phyloP scores from a whole-genome alignment of 2,113 vertebrate species.

The Spheniscus mendiculus region DNA sequence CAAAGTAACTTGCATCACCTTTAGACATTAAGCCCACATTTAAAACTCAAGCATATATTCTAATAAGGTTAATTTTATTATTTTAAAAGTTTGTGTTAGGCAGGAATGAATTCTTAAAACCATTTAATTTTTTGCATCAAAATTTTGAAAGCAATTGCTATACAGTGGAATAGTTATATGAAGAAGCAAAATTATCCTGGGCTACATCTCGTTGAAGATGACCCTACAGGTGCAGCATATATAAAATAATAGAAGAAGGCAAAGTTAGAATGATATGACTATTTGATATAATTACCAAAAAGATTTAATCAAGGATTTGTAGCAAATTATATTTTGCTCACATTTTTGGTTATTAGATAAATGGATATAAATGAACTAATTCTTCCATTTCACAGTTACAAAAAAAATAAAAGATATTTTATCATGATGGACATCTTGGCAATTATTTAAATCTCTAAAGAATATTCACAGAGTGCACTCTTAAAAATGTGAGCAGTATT shows the following conservation, averaged over 20 bases:
- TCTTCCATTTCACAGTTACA: background rate
- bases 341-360: background rate
- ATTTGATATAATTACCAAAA: background rate
- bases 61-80: background rate
- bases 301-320: background rate
- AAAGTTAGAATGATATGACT: background rate
- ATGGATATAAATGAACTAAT: background rate
- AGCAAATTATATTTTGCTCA: background rate
- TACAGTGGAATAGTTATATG: background rate
- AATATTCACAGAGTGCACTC: background rate
- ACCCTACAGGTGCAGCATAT: background rate
- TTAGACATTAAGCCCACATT: background rate
- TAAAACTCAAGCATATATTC: background rate
- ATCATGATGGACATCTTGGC: background rate
- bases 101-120: background rate
- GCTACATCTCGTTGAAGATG: background rate
- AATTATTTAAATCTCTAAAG: constrained; percentile 12
- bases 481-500: background rate
- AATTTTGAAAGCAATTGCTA: background rate
- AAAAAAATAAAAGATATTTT: background rate
- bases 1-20: background rate
- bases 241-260: background rate
- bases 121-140: background rate
- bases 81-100: background rate
- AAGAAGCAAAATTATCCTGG: background rate